Evolutionary conservation across 2,113 vertebrate species (phyloP), one percentile per base, ranked within the genome.

Genomic region (Amblyornis subalaris): DNA sequence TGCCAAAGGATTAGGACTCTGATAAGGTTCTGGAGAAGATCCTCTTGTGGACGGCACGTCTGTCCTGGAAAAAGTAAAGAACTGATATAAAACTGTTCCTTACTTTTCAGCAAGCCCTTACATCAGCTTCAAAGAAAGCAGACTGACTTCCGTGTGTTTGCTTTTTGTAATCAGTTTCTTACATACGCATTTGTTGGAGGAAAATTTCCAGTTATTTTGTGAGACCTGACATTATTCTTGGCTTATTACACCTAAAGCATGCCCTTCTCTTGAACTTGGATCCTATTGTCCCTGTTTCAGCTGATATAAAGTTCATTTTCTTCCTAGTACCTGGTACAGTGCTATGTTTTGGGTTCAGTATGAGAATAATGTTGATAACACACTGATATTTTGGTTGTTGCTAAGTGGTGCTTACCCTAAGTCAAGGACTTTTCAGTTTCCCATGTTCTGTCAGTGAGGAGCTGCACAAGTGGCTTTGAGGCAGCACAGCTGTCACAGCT

Each of bases 121-220:
- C 7, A 26, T 31, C 6, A 90, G 3, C 25, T 76, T 48, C 36
- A 58, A 61, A 90, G 21, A 70, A 74, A 78, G 44, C 26, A 73
- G 45, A 72, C 24, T 65, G 23, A 36, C 7, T 79, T 55, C 45
- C 51, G 6, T 36, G 13, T 42, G 12, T 61, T 76, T 83, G 23
- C 20, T 28, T 74, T 77, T 62, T 58, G 7, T 76, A 77, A 71
- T 40, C 47, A 73, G 31, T 45, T 86, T 77, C 55, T 54, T 51
- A 55, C 16, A 67, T 3, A 51, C 0, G 0, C 10, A 17, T 62
- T 31, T 76, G 26, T 40, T 62, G 42, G 21, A 87, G 51, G 28
- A 90, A 90, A 61, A 42, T 17, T 51, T 69, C 38, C 42, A 60
- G 35, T 38, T 74, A 14, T 45, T 89, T 93, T 88, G 65, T 77